Base-by-base conservation (phyloP, 2,797 vertebrate genomes). In the Myotis vivesi region DNA sequence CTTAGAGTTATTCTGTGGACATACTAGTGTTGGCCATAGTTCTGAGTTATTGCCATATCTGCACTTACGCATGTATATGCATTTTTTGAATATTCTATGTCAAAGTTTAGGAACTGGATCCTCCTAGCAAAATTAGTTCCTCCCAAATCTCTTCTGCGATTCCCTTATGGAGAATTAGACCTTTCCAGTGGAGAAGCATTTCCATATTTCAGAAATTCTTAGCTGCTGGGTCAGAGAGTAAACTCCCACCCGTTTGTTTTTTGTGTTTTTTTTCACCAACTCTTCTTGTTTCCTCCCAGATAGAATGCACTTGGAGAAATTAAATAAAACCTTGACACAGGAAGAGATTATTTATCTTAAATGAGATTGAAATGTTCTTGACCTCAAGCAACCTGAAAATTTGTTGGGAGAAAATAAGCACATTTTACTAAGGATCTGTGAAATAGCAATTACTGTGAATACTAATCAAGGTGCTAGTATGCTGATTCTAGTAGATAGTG, bases 401-500 rank as follows among this genome's bases (percentile, higher is more conserved):
- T 88, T 94, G 10, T 62, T 90, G 85, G 88, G 89, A 89, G 76
- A 94, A 92, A 80, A 93, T 68, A 93, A 87, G 71, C 46, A 80
- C 38, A 64, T 95, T 94, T 81, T 90, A 94, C 91, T 72, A 82
- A 93, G 59, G 46, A 89, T 86, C 87, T 95, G 87, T 96, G 95
- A 90, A 86, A 95, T 92, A 87, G 53, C 89, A 90, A 87, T 94
- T 88, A 64, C 95, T 91, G 76, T 84, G 94, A 95, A 95, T 95
- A 89, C 75, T 88, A 90, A 97, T 95, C 89, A 95, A 95, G 93
- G 92, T 95, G 92, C 85, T 97, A 96, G 92, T 95, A 93, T 95
- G 87, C 87, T 59, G 95, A 93, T 96, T 96, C 94, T 96, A 94
- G 93, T 96, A 97, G 96, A 94, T 93, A 86, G 87, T 95, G 95